These are phyloP conservation scores for Acleris laterana DNA, from an alignment of 2,888 invertebrate species.

Conservation along the genomic window DNA sequence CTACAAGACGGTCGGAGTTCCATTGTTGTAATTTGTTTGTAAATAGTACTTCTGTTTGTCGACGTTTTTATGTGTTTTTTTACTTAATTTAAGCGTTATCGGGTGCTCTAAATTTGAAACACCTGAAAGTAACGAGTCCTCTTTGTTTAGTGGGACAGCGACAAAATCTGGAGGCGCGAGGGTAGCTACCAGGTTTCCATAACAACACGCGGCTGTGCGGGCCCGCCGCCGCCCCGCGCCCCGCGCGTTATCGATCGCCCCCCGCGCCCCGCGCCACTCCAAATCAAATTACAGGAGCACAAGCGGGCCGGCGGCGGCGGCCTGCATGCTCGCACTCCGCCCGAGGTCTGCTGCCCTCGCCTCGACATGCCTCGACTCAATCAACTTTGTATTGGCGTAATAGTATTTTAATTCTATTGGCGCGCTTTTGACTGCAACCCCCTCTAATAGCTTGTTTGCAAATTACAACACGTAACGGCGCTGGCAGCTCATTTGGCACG, in stretches of 20 bases:
- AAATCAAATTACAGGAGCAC: conserved; percentile 82
- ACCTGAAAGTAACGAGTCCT: conserved; percentile 71
- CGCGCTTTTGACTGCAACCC: conserved; percentile 73
- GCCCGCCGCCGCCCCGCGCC: conserved; percentile 43
- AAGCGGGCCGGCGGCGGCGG: conserved; percentile 47
- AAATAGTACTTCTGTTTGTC: background rate
- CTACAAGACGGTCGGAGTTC: conserved; percentile 1
- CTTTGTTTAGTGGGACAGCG: conserved; percentile 81
- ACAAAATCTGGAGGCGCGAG: conserved; percentile 80
- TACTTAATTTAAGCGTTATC: conserved; percentile 15
- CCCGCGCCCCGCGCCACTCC: conserved; percentile 69
- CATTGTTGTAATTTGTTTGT: conserved; percentile 17
- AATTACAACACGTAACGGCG: conserved; percentile 63
- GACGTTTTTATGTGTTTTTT: conserved; percentile 9
- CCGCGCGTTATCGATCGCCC: conserved; percentile 59
- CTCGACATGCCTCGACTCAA: conserved; percentile 56
- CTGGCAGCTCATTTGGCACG: conserved; percentile 52
- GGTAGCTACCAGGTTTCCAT: conserved; percentile 80
- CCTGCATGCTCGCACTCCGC: conserved; percentile 41
- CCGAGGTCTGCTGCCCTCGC: conserved; percentile 19
- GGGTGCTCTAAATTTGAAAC: conserved; percentile 30
- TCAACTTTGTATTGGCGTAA: conserved; percentile 80
- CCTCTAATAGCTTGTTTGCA: conserved; percentile 72
- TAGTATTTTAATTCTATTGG: conserved; percentile 83
- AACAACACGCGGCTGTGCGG: conserved; percentile 76